Percentiles rank a stretch among this genome's conserved stretches.
Evolutionary conservation across 2,113 vertebrate species (phyloP).

Genomic region (Gymnorhina tibicen): DNA sequence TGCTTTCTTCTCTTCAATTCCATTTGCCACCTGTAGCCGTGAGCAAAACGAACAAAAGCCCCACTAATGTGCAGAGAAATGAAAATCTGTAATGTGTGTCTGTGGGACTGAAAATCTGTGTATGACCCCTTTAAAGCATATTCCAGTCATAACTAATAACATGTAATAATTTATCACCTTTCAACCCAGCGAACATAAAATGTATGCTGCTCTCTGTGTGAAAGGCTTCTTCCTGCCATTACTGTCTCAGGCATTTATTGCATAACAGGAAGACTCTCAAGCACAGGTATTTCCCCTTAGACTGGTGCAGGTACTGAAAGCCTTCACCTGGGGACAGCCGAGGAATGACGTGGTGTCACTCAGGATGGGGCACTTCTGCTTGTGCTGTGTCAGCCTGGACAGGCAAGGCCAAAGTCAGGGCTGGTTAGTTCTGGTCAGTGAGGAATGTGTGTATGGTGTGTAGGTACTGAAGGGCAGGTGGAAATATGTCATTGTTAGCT

Average conservation of each 20-base stretch:
- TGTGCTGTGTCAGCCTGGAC: background rate
- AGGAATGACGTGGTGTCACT: too few relatives aligned
- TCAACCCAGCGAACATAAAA: background rate
- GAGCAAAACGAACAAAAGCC: background rate
- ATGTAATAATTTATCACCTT: background rate
- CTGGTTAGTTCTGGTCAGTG: background rate
- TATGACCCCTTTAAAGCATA: background rate
- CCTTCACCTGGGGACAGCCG: background rate
- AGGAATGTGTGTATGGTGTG: background rate
- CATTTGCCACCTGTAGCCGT: background rate
- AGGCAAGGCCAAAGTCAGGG: background rate
- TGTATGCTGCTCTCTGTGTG: background rate
- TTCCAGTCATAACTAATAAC: background rate
- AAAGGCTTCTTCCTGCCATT: background rate
- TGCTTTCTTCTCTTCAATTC: background rate
- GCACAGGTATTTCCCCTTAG: background rate
- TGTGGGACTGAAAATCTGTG: background rate
- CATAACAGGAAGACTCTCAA: background rate
- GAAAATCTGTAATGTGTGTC: background rate
- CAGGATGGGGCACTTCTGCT: background rate
- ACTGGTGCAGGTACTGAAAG: background rate
- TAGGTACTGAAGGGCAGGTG: background rate
- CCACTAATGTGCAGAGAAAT: background rate
- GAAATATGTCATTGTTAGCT: background rate
- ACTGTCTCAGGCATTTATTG: background rate